A percentile compares a stretch with the other conserved stretches of the same genome.
Evolutionary conservation across 2,113 vertebrate genomes (phyloP).

Genomic region (Rousettus leschenaultii): DNA sequence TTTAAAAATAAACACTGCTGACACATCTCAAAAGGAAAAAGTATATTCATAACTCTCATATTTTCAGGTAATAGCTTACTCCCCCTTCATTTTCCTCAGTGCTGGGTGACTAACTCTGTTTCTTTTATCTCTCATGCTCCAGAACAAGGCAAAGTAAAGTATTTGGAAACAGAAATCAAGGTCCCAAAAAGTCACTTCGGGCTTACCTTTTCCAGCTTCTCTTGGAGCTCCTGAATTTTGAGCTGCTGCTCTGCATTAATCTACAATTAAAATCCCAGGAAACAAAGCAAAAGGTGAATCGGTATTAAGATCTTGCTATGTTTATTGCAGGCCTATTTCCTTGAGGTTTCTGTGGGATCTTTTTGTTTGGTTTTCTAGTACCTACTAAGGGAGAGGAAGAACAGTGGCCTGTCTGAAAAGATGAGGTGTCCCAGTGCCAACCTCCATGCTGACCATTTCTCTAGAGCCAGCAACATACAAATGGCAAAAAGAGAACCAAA

Average conservation of each 20-base stretch:
- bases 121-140: constrained; percentile 13
- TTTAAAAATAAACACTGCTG: constrained; percentile 81
- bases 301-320: constrained; percentile 8
- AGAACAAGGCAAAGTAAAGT: not conserved
- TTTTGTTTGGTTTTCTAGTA: not conserved
- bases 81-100: constrained; percentile 45
- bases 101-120: constrained; percentile 74
- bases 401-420: not conserved
- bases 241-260: constrained; percentile 93
- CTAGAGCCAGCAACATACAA: not conserved
- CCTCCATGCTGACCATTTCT: not conserved
- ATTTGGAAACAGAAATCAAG: not conserved
- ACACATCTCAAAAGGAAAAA: constrained; percentile 76
- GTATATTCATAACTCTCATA: constrained; percentile 64
- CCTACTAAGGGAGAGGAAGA: not conserved
- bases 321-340: constrained; percentile 13
- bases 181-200: not conserved
- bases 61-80: constrained; percentile 71
- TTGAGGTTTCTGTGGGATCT: not conserved
- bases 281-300: constrained; percentile 31
- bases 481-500: not conserved
- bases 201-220: constrained; percentile 95
- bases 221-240: constrained; percentile 96
- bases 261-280: constrained; percentile 78
- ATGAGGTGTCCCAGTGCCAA: not conserved